Evolutionary conservation across 2,888 invertebrate genomes (phyloP), one percentile per base, ranked within the genome.

Genomic region (Microdon myrmicae): DNA sequence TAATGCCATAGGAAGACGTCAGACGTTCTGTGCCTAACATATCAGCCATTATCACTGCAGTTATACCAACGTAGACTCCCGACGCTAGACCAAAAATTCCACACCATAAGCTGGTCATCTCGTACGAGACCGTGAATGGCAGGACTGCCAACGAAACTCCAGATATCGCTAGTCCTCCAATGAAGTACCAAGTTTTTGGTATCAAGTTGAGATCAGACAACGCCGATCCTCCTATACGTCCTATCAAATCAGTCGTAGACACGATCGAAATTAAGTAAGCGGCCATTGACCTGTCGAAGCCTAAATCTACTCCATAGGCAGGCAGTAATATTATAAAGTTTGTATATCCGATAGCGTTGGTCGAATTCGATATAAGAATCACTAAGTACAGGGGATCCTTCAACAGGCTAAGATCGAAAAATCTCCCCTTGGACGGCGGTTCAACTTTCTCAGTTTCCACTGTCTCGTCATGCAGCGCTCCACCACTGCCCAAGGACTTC

Each of bases 41-140:
- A 73, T 93, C 92, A 0, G 92, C 90, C 90, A 93, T 91, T 3
- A 92, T 90, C 25, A 93, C 87, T 1, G 93, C 92, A 0, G 92
- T 92, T 8, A 93, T 88, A 3, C 93, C 93, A 0, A 92, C 90
- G 75, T 92, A 93, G 2, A 89, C 85, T 6, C 93, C 93, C 0
- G 92, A 92, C 2, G 92, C 89, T 9, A 93, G 79, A 2, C 93
- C 93, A 72, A 92, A 93, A 1, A 89, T 73, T 0, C 87, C 86
- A 76, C 92, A 92, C 73, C 87, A 88, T 17, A 84, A 81, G 38
- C 88, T 85, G 1, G 91, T 83, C 35, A 83, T 81, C 0, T 79
- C 74, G 74, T 90, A 93, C 25, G 83, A 83, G 0, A 79, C 74
- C n/a, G 87, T 85, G 16, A 89, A 77, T 0, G 92, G 92, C 67